A percentile compares a stretch with the other conserved stretches of the same genome.
Evolutionary conservation across 1,140 invertebrate species (phyloP).

Genomic region (Idris sp.): DNA sequence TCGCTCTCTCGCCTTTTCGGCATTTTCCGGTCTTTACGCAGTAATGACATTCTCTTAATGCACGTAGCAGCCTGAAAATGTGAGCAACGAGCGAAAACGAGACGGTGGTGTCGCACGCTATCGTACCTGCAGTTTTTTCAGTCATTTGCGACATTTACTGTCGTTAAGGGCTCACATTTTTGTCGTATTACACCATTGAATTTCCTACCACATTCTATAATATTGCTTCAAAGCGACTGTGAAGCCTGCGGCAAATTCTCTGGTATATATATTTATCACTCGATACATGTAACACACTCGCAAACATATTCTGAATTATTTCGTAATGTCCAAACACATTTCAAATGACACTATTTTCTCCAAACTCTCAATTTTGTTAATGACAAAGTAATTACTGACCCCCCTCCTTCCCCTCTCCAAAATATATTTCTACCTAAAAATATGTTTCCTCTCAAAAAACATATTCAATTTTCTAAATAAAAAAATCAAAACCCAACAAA

Average conservation of each 20-base stretch:
- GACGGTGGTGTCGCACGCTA: constrained; percentile 55
- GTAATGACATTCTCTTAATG: constrained; percentile 65
- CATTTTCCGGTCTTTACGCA: constrained; percentile 34
- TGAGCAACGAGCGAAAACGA: constrained; percentile 43
- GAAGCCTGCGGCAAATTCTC: constrained; percentile 41
- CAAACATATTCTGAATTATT: constrained; percentile 30
- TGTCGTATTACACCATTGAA: constrained; percentile 48
- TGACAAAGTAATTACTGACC: constrained; percentile 18
- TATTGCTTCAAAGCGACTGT: constrained; percentile 26
- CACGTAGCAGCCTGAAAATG: constrained; percentile 62
- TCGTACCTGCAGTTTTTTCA: constrained; percentile 66
- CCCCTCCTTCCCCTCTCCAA: no score
- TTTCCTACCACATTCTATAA: constrained; percentile 43
- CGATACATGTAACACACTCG: constrained; percentile 11
- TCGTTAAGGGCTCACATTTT: constrained; percentile 54
- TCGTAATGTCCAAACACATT: constrained; percentile 16
- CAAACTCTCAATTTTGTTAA: background rate
- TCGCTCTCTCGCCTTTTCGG: constrained; percentile 37
- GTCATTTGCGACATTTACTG: constrained; percentile 67
- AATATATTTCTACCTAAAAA: no score
- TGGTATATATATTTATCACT: constrained; percentile 48
- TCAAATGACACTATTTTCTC: constrained; percentile 12
- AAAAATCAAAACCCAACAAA: no score
- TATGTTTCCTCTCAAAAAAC: no score
- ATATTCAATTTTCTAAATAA: no score